Evolutionary conservation across 2,888 invertebrate species (phyloP).

Genomic region (Monopis laevigella): DNA sequence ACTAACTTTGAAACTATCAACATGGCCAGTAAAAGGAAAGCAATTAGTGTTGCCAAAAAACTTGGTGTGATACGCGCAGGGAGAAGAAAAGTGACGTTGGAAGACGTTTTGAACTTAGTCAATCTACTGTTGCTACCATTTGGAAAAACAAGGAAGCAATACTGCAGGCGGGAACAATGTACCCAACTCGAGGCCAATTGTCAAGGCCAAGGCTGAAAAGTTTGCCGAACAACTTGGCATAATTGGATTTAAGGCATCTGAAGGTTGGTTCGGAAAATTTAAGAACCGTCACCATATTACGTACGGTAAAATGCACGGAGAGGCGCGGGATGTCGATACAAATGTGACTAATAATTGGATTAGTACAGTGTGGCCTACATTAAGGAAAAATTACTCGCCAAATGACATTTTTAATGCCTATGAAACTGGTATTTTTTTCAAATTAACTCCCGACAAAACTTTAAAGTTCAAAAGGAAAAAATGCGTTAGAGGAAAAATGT

Average conservation of each 20-base stretch:
- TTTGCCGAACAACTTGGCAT: constrained; percentile 24
- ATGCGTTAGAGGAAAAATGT: constrained; percentile 24
- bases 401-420: constrained; percentile 24
- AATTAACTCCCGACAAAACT: constrained; percentile 24
- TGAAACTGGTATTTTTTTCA: constrained; percentile 28
- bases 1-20: too few relatives aligned
- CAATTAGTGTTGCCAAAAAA: neutral
- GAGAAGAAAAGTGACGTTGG: constrained; percentile 4
- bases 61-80: neutral
- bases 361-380: constrained; percentile 23
- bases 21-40: constrained; percentile 4
- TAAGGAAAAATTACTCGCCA: constrained; percentile 21
- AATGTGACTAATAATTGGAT: constrained; percentile 20
- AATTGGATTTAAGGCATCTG: constrained; percentile 1
- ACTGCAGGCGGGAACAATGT: constrained; percentile 14
- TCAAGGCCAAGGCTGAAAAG: constrained; percentile 21
- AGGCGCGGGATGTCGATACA: constrained; percentile 3
- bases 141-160: constrained; percentile 2
- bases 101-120: neutral
- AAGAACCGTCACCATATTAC: constrained; percentile 1
- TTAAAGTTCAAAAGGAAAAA: constrained; percentile 25
- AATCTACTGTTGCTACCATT: neutral
- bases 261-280: constrained; percentile 6
- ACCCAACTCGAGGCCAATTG: constrained; percentile 22
- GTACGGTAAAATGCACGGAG: neutral